phyloP scores from a whole-genome alignment of 2,888 invertebrate species.

The Hyposoter dolosus region DNA sequence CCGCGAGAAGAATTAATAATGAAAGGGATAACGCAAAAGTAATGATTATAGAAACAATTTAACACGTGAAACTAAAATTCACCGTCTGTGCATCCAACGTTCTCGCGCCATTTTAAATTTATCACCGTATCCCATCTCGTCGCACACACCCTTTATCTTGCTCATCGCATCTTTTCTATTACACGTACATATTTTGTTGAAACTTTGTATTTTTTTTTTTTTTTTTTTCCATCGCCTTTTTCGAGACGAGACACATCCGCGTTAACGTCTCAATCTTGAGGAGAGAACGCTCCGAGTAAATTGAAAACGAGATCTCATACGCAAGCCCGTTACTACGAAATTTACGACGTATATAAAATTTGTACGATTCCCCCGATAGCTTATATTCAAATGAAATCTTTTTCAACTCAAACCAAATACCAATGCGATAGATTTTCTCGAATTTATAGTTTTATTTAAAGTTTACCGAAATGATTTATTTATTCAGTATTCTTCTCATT shows the following conservation, averaged over 20 bases:
- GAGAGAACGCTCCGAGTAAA: neutral
- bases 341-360: constrained; percentile 25
- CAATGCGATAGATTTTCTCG: neutral
- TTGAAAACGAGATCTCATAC: neutral
- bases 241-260: neutral
- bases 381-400: constrained; percentile 26
- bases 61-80: constrained; percentile 54
- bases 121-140: constrained; percentile 31
- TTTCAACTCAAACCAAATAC: neutral
- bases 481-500: neutral
- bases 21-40: constrained; percentile 29
- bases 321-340: constrained; percentile 3
- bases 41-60: constrained; percentile 50
- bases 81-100: constrained; percentile 32
- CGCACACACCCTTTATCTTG: neutral
- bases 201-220: constrained; percentile 34
- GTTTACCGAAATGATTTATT: neutral
- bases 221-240: constrained; percentile 26
- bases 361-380: constrained; percentile 9
- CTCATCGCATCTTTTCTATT: constrained; percentile 28
- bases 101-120: constrained; percentile 28
- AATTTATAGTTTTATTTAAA: neutral
- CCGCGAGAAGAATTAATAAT: constrained; percentile 48
- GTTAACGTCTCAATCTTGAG: constrained; percentile 41
- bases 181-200: constrained; percentile 16